Evolutionary conservation across 2,797 vertebrate genomes (phyloP), one percentile per base, ranked within the genome.

Genomic region (Tokudaia tokunoshimensis): DNA sequence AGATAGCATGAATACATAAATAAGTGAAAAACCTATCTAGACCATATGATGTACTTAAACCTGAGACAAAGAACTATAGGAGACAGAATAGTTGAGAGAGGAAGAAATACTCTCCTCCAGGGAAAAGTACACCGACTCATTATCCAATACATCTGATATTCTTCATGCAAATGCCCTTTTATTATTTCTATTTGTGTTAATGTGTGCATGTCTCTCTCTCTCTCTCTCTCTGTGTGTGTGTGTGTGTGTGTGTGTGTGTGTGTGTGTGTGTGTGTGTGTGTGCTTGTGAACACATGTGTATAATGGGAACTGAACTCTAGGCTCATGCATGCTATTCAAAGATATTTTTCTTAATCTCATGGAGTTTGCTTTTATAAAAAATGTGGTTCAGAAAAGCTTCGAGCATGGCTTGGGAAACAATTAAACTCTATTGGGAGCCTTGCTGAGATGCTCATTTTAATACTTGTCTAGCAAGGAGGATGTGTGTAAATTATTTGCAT

Each of bases 101-200:
- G 17, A 67, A 67, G 17, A 47, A 85, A 85, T 1, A 34, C 41
- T 50, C 11, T 67, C 67, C 61, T 67, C 29, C 19, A 4, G 41
- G 29, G 19, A 50, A 50, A 47, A 22, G 2, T 20, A 22, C 31
- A 34, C 44, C 11, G n/a, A 50, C 13, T 34, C 19, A 3, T n/a
- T 67, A 85, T 50, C 59, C 11, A 65, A 67, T 76, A 75, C 8
- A 80, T 72, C 67, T 37, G 61, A 96, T 80, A 78, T 89, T 92
- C 6, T 95, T 74, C 94, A 92, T n/a, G 34, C 26, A 96, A 95
- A 52, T 20, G 47, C 57, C 34, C 15, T 80, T 91, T 94, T 80
- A 87, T 24, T 95, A 57, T 94, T 93, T 87, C 86, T 57, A 74
- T 63, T 24, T 75, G 65, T 52, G 57, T 74, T 57, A 65, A 91